Evolutionary conservation across 2,797 vertebrate genomes (phyloP).

Genomic region (Sebastes vulpes): DNA sequence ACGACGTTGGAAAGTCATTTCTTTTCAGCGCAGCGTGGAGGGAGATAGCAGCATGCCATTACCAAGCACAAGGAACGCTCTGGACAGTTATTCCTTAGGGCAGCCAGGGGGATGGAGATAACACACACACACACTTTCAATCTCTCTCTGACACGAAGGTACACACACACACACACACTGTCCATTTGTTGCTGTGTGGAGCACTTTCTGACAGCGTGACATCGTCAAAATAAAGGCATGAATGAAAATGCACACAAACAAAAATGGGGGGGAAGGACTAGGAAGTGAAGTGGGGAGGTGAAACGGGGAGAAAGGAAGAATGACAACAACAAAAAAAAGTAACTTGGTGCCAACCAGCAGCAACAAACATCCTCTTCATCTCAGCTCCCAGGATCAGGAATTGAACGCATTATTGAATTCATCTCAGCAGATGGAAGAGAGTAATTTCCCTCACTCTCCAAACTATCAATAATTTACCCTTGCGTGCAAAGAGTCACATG

Average conservation of each 20-base stretch:
- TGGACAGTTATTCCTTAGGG: conserved; percentile 69
- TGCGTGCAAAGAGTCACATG: conserved; percentile 31
- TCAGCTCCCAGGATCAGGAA: neutral
- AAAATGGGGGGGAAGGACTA: neutral
- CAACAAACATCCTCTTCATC: neutral
- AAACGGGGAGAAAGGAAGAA: neutral
- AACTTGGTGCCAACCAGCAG: neutral
- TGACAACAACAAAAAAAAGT: neutral
- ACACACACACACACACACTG: neutral
- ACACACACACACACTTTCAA: conserved; percentile 5
- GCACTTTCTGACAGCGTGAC: conserved; percentile 36
- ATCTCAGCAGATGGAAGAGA: neutral
- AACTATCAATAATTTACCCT: conserved; percentile 62
- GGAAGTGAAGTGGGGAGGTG: neutral
- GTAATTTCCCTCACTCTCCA: conserved; percentile 12
- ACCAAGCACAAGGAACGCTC: conserved; percentile 53
- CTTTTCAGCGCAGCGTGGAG: conserved; percentile 47
- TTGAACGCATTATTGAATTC: conserved; percentile 43
- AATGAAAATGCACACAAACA: conserved; percentile 14
- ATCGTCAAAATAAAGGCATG: conserved; percentile 36
- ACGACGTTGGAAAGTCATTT: conserved; percentile 70
- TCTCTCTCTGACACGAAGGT: neutral
- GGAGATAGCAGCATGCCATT: conserved; percentile 75
- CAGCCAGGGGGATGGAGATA: conserved; percentile 37
- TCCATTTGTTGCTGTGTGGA: conserved; percentile 39